A percentile compares a stretch with the other conserved stretches of the same genome.
Conservation (phyloP, 2,113 vertebrate species). For the Brachyistius frenatus region DNA sequence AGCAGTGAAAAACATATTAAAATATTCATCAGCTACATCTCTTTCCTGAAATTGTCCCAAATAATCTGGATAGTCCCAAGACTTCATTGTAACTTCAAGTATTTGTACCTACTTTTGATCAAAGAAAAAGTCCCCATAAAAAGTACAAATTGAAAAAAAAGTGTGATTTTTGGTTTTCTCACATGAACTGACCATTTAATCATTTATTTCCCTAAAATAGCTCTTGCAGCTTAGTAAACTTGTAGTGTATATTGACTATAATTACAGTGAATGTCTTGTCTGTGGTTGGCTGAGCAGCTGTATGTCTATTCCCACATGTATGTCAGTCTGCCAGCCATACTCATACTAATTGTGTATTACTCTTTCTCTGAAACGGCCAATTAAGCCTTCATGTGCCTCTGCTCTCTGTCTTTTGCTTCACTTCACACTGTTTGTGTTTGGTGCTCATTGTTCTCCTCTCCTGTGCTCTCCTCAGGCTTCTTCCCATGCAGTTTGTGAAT, state of each 20-base stretch:
- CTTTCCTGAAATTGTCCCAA: not conserved
- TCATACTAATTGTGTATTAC: constrained; percentile 17
- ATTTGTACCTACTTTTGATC: too few species aligned
- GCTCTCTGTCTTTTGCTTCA: constrained; percentile 33
- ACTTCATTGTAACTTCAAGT: not conserved
- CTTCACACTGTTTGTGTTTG: constrained; percentile 35
- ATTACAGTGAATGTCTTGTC: constrained; percentile 5
- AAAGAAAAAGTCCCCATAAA: too few species aligned
- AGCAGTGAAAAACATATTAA: constrained; percentile 1
- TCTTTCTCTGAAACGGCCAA: constrained; percentile 51
- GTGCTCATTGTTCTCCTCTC: constrained; percentile 29
- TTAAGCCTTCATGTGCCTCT: constrained; percentile 61
- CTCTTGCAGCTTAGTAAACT: not conserved
- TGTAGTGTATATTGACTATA: not conserved
- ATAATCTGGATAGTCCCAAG: not conserved
- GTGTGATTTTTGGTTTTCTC: too few species aligned
- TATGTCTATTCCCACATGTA: not conserved
- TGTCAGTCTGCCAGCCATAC: constrained; percentile 23
- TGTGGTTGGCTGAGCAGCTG: constrained; percentile 2
- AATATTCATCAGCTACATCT: constrained; percentile 5
- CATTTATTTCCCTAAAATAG: not conserved
- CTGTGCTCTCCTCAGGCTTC: constrained; percentile 17
- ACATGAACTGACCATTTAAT: not conserved
- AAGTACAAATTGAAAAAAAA: too few species aligned
- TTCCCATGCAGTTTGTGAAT: constrained; percentile 26